Base-by-base conservation (phyloP, 2,113 vertebrate species). In the Corythornis madagascariensis region DNA sequence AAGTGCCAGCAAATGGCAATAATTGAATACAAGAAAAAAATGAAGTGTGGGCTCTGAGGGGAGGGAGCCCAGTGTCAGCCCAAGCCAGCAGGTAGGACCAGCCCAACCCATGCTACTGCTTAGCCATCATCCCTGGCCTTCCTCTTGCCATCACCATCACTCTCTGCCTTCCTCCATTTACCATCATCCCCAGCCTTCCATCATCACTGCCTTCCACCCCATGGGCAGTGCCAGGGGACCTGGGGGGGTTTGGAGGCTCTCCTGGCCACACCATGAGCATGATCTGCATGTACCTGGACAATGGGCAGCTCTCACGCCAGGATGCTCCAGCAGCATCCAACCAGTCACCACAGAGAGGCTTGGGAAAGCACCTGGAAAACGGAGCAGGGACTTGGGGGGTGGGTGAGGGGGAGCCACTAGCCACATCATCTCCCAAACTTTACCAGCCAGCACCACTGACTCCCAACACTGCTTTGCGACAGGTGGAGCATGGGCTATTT, bases 301-400 rank as follows among this genome's bases (percentile, higher is more conserved):
- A 6, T 2, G 5, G n/a, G 17, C 1, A 8, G 43, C 60, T 52
- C 59, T 22, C 0, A 3, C 0, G 55, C 73, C 24, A 64, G 74
- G 89, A 48, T 42, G 31, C 53, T 53, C 55, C 2, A 1, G 31
- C 11, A 21, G 38, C 56, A 16, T 5, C 72, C 7, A 33, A 1
- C 0, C 1, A 38, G 38, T 43, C 8, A 13, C n/a, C 29, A 40
- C 12, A n/a, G 31, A 10, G 40, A 45, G 55, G 55, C 16, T 6
- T 2, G 29, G 60, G 28, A 65, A 33, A 43, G 65, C 56, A 25
- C 42, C 55, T 2, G 70, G 65, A 42, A n/a, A 70, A 33, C 0
- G 52, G 35, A 26, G 31, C 8, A 2, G 57, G 59, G 48, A 3
- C 28, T 5, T 1, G 33, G 43, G 43, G 47, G 50, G 13, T 4